Conservation (phyloP, 2,888 invertebrate genomes). For the Campaea margaritaria region DNA sequence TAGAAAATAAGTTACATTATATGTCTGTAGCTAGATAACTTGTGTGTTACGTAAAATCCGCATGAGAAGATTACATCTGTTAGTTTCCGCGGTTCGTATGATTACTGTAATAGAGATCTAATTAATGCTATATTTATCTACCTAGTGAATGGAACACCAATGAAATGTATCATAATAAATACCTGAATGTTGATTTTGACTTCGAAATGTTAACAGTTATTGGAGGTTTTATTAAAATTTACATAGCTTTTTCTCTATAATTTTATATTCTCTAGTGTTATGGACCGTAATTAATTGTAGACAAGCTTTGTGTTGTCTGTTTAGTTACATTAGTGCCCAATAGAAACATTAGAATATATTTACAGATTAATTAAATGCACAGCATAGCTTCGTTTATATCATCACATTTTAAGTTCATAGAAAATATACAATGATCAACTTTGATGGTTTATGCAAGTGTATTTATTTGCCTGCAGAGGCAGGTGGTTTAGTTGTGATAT, state of each 20-base stretch:
- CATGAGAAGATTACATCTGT: slow-evolving; percentile 27
- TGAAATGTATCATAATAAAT: slow-evolving; percentile 31
- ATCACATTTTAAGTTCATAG: slow-evolving; percentile 4
- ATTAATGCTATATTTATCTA: slow-evolving; percentile 46
- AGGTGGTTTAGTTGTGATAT: slow-evolving; percentile 84
- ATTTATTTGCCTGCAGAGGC: slow-evolving; percentile 71
- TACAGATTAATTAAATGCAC: slow-evolving; percentile 11
- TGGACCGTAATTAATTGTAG: slow-evolving; percentile 18
- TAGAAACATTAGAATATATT: slow-evolving; percentile 12
- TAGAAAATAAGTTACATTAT: slow-evolving; percentile 76
- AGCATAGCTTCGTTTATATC: slow-evolving; percentile 27
- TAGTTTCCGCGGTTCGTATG: slow-evolving; percentile 37
- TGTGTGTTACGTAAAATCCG: slow-evolving; percentile 60
- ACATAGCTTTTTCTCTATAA: slow-evolving; percentile 4
- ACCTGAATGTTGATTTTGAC: slow-evolving; percentile 9
- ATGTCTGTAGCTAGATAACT: slow-evolving; percentile 75
- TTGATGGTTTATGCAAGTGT: slow-evolving; percentile 43
- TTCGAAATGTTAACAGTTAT: slow-evolving; percentile 1
- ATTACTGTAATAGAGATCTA: slow-evolving; percentile 40
- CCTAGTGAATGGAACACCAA: slow-evolving; percentile 42
- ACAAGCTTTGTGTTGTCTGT: slow-evolving; percentile 10
- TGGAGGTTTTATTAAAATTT: background rate
- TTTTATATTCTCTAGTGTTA: slow-evolving; percentile 14
- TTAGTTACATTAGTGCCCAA: slow-evolving; percentile 17
- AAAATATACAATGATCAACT: slow-evolving; percentile 11